Base-by-base conservation (phyloP, 1,140 invertebrate genomes). In the Scylla paramamosain region DNA sequence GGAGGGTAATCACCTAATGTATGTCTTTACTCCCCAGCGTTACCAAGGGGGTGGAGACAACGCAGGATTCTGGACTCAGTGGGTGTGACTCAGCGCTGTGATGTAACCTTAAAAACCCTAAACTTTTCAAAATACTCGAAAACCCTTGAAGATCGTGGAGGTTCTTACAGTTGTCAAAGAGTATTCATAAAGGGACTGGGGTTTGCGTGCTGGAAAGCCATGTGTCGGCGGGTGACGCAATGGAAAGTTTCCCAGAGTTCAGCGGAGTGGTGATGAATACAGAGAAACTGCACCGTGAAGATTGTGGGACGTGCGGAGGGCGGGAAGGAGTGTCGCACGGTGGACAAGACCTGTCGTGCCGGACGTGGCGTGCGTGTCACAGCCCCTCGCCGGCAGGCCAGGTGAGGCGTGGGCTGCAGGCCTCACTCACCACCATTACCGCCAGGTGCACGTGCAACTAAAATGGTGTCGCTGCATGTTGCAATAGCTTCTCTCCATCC, bases 261-360 rank as follows among this genome's bases (percentile, higher is more conserved):
- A 77, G 67, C 25, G n/a, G 67, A 77, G 67, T 77, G 67, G 20
- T 77, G 67, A 77, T 77, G 67, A 77, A 77, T 77, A 77, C 67
- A 77, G 67, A 77, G n/a, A 77, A 77, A 77, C n/a, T 25, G 67
- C 67, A n/a, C 67, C 67, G 20, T 77, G 67, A 77, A 77, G 67
- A 77, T 77, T n/a, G 67, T 77, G 67, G 67, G 12, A 7, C 12
- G n/a, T 20, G n/a, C 25, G 25, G 25, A n/a, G 67, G 67, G 67
- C 52, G 67, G 67, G 25, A n/a, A 20, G 67, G 67, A n/a, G 67
- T 12, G 67, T 77, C 25, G 67, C n/a, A 77, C 20, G 67, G 67
- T 77, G 67, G 67, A 77, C 67, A n/a, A n/a, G 67, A 77, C 67
- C n/a, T n/a, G 67, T 77, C 67, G 67, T 77, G 67, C 12, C 25